Conservation (phyloP, 2,113 vertebrate genomes). For the Hepsetus odoe region DNA sequence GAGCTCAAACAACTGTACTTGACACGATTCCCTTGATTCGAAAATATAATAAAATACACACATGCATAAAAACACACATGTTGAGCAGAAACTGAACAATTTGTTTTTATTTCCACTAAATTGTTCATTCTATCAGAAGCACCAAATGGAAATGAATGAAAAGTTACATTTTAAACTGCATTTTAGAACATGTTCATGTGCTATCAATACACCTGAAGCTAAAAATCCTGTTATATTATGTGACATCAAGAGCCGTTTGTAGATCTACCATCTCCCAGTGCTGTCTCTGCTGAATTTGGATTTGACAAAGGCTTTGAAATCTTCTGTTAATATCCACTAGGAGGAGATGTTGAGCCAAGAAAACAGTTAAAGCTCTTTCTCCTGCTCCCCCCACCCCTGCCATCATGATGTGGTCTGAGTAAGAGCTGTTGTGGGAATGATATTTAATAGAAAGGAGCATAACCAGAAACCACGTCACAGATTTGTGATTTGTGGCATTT, state of each 20-base stretch:
- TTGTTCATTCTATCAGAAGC: too few species aligned
- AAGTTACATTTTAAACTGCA: too few species aligned
- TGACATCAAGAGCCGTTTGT: neutral
- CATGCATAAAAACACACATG: too few species aligned
- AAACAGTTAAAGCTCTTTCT: neutral
- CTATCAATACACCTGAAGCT: neutral
- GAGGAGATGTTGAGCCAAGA: constrained; percentile 74
- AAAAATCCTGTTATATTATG: neutral
- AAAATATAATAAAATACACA: too few species aligned
- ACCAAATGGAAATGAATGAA: too few species aligned
- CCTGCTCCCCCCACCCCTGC: constrained; percentile 13
- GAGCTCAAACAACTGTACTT: too few species aligned
- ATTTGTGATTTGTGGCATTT: constrained; percentile 35
- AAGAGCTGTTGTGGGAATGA: constrained; percentile 36
- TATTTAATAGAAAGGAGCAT: constrained; percentile 36
- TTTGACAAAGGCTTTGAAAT: neutral
- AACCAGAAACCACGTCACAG: constrained; percentile 29
- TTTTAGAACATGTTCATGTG: too few species aligned
- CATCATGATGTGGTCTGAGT: constrained; percentile 20
- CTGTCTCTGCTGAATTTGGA: neutral
- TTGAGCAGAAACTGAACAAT: too few species aligned
- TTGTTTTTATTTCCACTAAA: too few species aligned
- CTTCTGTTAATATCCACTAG: constrained; percentile 66
- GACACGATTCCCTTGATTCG: too few species aligned
- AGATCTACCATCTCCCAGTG: neutral